Percentiles rank a stretch among this genome's conserved stretches.
Conservation (phyloP, 2,888 invertebrate species). For the Aleiodes alternator region DNA sequence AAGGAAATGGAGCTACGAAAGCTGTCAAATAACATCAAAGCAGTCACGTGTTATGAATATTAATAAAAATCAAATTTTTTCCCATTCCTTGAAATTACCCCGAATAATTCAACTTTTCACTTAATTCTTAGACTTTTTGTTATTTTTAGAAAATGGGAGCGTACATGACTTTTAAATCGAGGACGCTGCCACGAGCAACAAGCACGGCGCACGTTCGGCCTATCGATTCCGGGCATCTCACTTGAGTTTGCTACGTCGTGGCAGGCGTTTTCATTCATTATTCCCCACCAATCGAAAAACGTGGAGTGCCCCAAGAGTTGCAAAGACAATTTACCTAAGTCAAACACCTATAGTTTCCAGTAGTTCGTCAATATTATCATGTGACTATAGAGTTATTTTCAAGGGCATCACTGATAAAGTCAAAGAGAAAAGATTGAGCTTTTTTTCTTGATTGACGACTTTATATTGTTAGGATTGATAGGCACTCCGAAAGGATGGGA, state of each 20-base stretch:
- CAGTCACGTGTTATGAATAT: background rate
- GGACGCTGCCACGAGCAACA: slow-evolving; percentile 51
- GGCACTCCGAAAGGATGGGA: too few relatives aligned
- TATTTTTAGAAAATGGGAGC: slow-evolving; percentile 56
- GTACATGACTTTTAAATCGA: slow-evolving; percentile 58
- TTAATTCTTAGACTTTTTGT: slow-evolving; percentile 6
- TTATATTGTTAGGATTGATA: too few relatives aligned
- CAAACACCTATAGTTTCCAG: slow-evolving; percentile 6
- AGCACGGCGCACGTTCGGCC: slow-evolving; percentile 31
- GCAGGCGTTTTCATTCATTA: slow-evolving; percentile 35
- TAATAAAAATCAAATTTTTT: background rate
- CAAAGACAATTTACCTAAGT: background rate
- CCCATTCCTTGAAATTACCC: slow-evolving; percentile 11
- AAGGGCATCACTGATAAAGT: too few relatives aligned
- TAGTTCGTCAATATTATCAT: too few relatives aligned
- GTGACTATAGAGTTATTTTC: too few relatives aligned
- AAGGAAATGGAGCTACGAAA: background rate
- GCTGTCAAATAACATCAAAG: background rate
- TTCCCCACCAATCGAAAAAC: slow-evolving; percentile 1
- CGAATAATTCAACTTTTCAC: slow-evolving; percentile 23
- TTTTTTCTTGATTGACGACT: too few relatives aligned
- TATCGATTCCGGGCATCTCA: slow-evolving; percentile 33
- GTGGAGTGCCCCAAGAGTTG: too few relatives aligned
- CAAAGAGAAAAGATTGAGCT: too few relatives aligned
- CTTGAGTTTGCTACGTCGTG: slow-evolving; percentile 12